phyloP scores from a whole-genome alignment of 2,113 vertebrate genomes.

The Psilopsiagon aurifrons region DNA sequence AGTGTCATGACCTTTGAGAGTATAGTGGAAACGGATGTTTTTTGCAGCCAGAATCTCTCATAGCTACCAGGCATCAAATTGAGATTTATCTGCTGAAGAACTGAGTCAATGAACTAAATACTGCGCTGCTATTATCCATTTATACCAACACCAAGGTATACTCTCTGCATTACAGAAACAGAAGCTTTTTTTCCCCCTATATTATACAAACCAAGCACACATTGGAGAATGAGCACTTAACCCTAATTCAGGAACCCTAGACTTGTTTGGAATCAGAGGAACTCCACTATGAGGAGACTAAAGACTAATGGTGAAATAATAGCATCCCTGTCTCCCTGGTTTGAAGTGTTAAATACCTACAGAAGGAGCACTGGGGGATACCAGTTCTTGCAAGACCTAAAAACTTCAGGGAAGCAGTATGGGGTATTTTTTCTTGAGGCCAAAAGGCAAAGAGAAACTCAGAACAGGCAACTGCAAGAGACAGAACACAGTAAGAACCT shows the following conservation, averaged over 20 bases:
- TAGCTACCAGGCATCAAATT: neutral
- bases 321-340: neutral
- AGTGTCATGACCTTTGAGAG: neutral
- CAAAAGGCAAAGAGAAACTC: neutral
- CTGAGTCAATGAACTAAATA: neutral
- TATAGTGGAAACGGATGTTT: neutral
- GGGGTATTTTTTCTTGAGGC: neutral
- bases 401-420: neutral
- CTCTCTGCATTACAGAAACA: neutral
- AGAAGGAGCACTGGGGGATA: neutral
- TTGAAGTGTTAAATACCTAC: neutral
- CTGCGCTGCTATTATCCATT: neutral
- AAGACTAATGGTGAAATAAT: neutral
- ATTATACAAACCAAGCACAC: neutral
- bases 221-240: neutral
- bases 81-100: neutral
- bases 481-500: neutral
- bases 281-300: neutral
- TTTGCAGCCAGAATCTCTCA: neutral
- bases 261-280: neutral
- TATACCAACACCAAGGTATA: neutral
- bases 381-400: neutral
- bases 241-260: neutral
- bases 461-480: neutral
- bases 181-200: rapidly evolving